Conservation (phyloP, 2,888 invertebrate species). For the Xanthia icteritia region DNA sequence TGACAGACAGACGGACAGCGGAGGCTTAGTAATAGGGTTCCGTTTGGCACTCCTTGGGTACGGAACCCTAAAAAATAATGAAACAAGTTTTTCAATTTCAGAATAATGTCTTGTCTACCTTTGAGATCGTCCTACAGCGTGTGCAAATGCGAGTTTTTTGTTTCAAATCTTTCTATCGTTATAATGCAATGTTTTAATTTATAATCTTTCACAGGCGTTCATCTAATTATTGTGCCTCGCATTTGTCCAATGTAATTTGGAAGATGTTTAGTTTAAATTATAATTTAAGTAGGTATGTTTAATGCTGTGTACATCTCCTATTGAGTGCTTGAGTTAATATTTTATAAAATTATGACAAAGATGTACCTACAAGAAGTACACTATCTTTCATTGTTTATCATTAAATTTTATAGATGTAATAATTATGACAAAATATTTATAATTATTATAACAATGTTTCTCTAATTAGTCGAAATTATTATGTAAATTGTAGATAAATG, state of each 20-base stretch:
- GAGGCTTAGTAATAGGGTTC: too few species aligned
- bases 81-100: not conserved
- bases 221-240: conserved; percentile 22
- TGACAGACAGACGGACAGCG: too few species aligned
- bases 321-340: not conserved
- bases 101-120: not conserved
- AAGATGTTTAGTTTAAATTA: conserved; percentile 16
- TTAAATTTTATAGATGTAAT: conserved; percentile 48
- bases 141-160: not conserved
- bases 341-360: conserved; percentile 40
- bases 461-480: conserved; percentile 49
- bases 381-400: conserved; percentile 43
- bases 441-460: conserved; percentile 39
- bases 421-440: conserved; percentile 54
- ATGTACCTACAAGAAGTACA: conserved; percentile 36
- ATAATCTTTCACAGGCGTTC: not conserved
- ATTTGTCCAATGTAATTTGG: conserved; percentile 23
- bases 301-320: conserved; percentile 4
- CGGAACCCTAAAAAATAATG: not conserved
- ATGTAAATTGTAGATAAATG: conserved; percentile 68
- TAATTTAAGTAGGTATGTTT: conserved; percentile 14
- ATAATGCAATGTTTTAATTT: not conserved
- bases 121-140: not conserved
- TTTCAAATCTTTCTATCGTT: not conserved
- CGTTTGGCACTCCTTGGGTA: too few species aligned